A percentile compares a stretch with the other conserved stretches of the same genome.
Conservation (phyloP, 2,113 vertebrate species). For the Chloroceryle aenea region DNA sequence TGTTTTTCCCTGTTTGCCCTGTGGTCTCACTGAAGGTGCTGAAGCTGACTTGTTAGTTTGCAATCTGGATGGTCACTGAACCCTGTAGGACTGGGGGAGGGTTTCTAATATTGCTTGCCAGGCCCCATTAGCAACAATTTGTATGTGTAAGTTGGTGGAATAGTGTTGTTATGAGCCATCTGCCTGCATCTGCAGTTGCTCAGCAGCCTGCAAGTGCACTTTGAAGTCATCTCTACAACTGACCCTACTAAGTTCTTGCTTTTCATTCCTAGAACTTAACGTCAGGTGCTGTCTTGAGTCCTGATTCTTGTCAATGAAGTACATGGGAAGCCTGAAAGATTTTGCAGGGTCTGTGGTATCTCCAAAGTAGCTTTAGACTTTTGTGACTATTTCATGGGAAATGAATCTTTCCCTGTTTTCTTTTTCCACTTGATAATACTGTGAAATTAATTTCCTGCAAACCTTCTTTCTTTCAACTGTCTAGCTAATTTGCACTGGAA, state of each 20-base stretch:
- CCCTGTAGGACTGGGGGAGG: background rate
- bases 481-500: slow-evolving; percentile 35
- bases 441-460: background rate
- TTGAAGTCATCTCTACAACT: background rate
- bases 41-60: background rate
- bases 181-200: background rate
- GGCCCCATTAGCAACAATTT: background rate
- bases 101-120: background rate
- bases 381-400: background rate
- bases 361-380: background rate
- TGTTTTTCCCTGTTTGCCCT: background rate
- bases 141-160: background rate
- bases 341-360: background rate
- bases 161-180: background rate
- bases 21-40: background rate
- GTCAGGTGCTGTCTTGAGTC: background rate
- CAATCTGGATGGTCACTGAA: background rate
- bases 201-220: background rate
- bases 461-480: slow-evolving; percentile 12
- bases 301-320: background rate
- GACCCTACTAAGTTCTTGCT: background rate
- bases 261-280: background rate
- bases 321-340: background rate
- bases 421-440: background rate
- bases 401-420: background rate